Base-by-base conservation (phyloP, 2,888 invertebrate species). In the Ophion obscuratus region DNA sequence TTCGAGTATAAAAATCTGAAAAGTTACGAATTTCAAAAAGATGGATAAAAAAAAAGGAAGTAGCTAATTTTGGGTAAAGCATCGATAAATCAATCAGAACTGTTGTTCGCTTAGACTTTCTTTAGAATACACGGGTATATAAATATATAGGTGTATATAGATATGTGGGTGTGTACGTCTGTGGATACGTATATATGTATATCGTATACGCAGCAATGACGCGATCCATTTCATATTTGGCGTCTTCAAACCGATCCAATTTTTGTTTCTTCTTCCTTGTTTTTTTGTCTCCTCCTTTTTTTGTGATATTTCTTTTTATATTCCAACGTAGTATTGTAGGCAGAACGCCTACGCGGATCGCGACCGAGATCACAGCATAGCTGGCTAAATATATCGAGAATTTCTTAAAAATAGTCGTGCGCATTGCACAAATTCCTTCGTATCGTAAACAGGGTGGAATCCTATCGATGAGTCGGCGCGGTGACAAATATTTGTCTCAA, bases 331-430 rank as follows among this genome's bases (percentile, higher is more conserved):
- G 71, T 74, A 78, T 81, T 27, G 81, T 77, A 73, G 81, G 74
- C 57, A 40, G 76, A 59, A 78, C 86, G 83, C 86, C 86, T 61
- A 86, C 86, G 77, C 74, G 57, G 78, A 75, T 83, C 68, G 31
- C 27, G 57, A 78, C 40, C 64, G 66, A 61, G 66, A 74, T 78
- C 76, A 78, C 81, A 74, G 86, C 73, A 81, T 76, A 75, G 68
- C 86, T 47, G 77, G 85, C 90, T 92, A 91, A 92, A 90, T 89
- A 91, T 91, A 92, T 84, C 87, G 84, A 87, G 90, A 90, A 89
- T 87, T 88, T 87, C 66, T 70, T 92, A 92, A 89, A 91, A 92
- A 92, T 92, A 92, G 89, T 87, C 73, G 83, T 80, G 88, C 74
- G 89, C 87, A 90, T 90, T 91, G 89, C 89, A 89, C 84, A 89